These are phyloP conservation scores for Chirona hameri DNA, from an alignment of 2,888 invertebrate species.

Conservation along the genomic window DNA sequence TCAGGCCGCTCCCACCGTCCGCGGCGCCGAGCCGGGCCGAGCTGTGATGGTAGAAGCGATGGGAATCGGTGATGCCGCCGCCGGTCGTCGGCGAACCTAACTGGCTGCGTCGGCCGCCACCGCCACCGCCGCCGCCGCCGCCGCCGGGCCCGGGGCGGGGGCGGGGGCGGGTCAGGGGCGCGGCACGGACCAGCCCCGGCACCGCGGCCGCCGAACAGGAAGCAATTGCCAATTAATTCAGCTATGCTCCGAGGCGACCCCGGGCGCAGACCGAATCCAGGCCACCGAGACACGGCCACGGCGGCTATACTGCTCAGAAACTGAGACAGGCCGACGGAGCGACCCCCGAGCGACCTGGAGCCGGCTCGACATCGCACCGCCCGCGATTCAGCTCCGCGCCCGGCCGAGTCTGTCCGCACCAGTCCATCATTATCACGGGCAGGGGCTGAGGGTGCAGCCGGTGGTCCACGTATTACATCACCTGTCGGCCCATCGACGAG, in stretches of 20 bases:
- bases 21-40: neutral
- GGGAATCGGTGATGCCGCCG: too few relatives aligned
- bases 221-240: constrained; percentile 25
- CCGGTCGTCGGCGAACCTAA: too few relatives aligned
- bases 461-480: neutral
- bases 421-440: neutral
- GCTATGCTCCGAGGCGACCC: neutral
- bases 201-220: neutral
- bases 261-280: neutral
- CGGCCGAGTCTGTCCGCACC: too few relatives aligned
- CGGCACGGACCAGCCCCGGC: neutral
- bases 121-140: neutral
- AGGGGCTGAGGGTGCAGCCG: too few relatives aligned
- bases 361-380: neutral
- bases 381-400: too few relatives aligned
- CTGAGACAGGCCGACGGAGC: neutral
- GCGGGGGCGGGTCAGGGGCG: neutral
- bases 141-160: too few relatives aligned
- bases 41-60: too few relatives aligned
- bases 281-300: neutral
- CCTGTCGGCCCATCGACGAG: neutral
- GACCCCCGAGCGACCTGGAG: too few relatives aligned
- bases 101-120: neutral
- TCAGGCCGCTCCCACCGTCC: neutral
- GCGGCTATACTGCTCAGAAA: neutral